Base-by-base conservation (phyloP, 2,113 vertebrate species). In the Emydocephalus ijimae region DNA sequence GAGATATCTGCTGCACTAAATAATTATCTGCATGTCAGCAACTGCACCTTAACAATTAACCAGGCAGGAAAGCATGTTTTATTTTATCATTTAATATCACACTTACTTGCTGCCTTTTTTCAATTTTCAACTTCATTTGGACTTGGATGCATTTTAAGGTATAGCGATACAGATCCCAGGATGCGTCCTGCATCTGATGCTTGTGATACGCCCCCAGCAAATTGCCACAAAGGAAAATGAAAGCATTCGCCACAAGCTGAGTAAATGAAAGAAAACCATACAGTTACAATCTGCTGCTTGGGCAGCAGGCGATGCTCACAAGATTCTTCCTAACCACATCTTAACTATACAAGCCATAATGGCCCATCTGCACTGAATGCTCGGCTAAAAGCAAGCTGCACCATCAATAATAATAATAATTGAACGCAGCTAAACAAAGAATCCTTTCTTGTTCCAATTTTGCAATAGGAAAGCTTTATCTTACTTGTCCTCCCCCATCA, bases 21-120 rank as follows among this genome's bases (percentile, higher is more conserved):
- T 10, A 15, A 50, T n/a, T 7, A 50, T 54, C 26, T 34, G 29
- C 64, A n/a, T 5, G 29, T 18, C 15, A 5, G n/a, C 34, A 34
- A 69, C 5, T 15, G 64, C 29, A 34, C 15, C 34, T 81, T 43
- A 81, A 81, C 39, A 0, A 81, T 21, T 43, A 81, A 21, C 34
- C 34, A 0, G 9, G 34, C 18, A 43, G 18, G 18, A 21, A 81
- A 81, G 3, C 34, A 9, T 21, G 74, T 10, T 43, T 43, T 9
- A 1, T 81, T 81, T 21, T 43, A 81, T 0, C 0, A 34, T 43
- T 81, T 1, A 34, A 10, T 4, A 21, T 7, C 54, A 55, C 64
- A 94, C 97, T 94, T 86, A 99, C 99, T 98, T 99, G 99, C 93
- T 99, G 99, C 92, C 99, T 98, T 95, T 99, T 99, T 94, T 99